A percentile compares a stretch with the other conserved stretches of the same genome.
These are phyloP conservation scores for Microctenopoma steveboyesi DNA, from an alignment of 2,797 vertebrate species.

Conservation along the genomic window DNA sequence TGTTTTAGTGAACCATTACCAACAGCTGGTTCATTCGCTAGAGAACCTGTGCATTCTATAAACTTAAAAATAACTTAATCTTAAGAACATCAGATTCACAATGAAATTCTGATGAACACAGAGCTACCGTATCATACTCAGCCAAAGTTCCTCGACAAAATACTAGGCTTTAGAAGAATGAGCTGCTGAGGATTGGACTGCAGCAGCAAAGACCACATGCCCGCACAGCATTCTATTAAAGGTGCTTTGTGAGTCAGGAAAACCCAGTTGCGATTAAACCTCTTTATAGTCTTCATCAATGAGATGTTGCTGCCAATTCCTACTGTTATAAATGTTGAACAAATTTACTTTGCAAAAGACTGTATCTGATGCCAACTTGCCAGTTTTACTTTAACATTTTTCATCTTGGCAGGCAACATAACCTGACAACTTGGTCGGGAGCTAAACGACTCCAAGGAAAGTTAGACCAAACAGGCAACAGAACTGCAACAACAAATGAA, in stretches of 20 bases:
- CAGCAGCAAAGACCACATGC: not conserved
- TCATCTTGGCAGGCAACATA: constrained; percentile 18
- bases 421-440: constrained; percentile 9
- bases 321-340: constrained; percentile 34
- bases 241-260: constrained; percentile 44
- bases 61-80: too few relatives aligned
- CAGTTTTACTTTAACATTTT: constrained; percentile 30
- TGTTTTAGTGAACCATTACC: too few relatives aligned
- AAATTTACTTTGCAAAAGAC: constrained; percentile 26
- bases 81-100: not conserved
- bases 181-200: constrained; percentile 16
- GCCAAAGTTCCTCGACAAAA: constrained; percentile 3
- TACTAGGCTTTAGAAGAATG: not conserved
- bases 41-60: not conserved
- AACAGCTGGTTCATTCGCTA: not conserved
- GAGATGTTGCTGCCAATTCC: constrained; percentile 37
- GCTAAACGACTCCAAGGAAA: not conserved
- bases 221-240: constrained; percentile 16
- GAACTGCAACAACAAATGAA: not conserved
- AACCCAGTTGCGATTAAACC: constrained; percentile 33
- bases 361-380: constrained; percentile 30
- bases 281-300: constrained; percentile 42
- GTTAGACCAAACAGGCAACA: constrained; percentile 1
- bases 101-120: constrained; percentile 6
- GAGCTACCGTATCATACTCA: not conserved